Evolutionary conservation across 2,113 vertebrate species (phyloP).

Genomic region (Cervus canadensis): DNA sequence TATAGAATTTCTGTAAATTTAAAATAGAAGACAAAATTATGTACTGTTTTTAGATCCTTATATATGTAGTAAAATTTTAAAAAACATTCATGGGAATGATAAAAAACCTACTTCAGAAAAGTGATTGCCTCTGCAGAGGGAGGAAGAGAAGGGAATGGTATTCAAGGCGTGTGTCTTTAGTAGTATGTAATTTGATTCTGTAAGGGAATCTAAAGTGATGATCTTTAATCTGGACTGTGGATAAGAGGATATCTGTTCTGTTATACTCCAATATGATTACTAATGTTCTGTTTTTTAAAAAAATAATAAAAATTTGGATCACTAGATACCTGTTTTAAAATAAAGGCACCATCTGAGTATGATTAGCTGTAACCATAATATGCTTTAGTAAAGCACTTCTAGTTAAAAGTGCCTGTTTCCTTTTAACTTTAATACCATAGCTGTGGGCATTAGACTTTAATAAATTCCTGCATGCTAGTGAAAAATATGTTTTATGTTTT

Average conservation of each 20-base stretch:
- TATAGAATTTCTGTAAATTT: conserved; percentile 6
- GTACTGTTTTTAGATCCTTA: not conserved
- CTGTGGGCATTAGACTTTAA: not conserved
- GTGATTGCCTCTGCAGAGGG: not conserved
- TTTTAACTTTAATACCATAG: conserved; percentile 21
- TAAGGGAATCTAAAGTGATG: not conserved
- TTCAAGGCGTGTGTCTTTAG: not conserved
- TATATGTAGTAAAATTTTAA: not conserved
- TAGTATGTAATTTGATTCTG: not conserved
- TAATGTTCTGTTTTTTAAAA: not conserved
- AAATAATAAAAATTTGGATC: not conserved
- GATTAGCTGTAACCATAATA: not conserved
- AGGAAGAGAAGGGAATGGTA: not conserved
- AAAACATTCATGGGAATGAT: not conserved
- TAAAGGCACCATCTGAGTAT: not conserved
- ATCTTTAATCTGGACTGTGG: not conserved
- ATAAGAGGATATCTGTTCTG: not conserved
- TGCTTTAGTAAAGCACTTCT: not conserved
- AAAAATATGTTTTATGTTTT: not conserved
- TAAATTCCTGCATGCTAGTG: not conserved
- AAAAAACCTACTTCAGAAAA: not conserved
- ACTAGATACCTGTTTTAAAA: not conserved
- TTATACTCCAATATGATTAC: not conserved
- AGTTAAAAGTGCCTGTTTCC: not conserved
- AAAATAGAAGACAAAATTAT: not conserved